These are phyloP conservation scores for Amiota mariae DNA, from an alignment of 2,888 invertebrate genomes.

Conservation along the genomic window DNA sequence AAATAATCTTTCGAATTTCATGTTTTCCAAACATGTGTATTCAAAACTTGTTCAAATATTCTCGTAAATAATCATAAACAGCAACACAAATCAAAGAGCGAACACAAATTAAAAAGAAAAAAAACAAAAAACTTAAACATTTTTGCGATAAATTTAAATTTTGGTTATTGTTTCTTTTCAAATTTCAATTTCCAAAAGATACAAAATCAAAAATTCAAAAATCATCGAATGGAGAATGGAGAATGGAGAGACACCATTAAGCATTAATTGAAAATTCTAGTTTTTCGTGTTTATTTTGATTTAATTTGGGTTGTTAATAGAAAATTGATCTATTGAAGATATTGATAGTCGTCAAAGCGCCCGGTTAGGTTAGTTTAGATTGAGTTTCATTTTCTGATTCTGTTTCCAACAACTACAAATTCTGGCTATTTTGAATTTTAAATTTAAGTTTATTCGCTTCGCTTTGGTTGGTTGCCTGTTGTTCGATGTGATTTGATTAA, in stretches of 20 bases:
- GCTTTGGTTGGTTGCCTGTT: slow-evolving; percentile 28
- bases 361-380: slow-evolving; percentile 10
- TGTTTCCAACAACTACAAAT: slow-evolving; percentile 29
- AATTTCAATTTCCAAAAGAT: too few species aligned
- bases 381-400: slow-evolving; percentile 15
- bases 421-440: slow-evolving; percentile 43
- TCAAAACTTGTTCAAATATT: too few species aligned
- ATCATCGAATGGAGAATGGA: too few species aligned
- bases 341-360: slow-evolving; percentile 18
- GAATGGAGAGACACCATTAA: background rate
- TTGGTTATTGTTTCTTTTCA: slow-evolving; percentile 33
- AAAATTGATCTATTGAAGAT: slow-evolving; percentile 56
- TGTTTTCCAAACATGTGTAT: too few species aligned
- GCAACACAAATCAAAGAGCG: too few species aligned
- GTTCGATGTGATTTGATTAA: slow-evolving; percentile 54
- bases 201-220: too few species aligned
- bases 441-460: slow-evolving; percentile 39
- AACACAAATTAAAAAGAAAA: too few species aligned
- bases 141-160: background rate
- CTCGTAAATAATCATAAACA: too few species aligned
- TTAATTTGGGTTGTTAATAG: slow-evolving; percentile 54
- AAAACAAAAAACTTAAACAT: too few species aligned
- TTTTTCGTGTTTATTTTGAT: slow-evolving; percentile 61
- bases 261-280: slow-evolving; percentile 64
- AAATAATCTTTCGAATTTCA: too few species aligned